Conservation (phyloP, 2,113 vertebrate species). For the Todiramphus chloris region DNA sequence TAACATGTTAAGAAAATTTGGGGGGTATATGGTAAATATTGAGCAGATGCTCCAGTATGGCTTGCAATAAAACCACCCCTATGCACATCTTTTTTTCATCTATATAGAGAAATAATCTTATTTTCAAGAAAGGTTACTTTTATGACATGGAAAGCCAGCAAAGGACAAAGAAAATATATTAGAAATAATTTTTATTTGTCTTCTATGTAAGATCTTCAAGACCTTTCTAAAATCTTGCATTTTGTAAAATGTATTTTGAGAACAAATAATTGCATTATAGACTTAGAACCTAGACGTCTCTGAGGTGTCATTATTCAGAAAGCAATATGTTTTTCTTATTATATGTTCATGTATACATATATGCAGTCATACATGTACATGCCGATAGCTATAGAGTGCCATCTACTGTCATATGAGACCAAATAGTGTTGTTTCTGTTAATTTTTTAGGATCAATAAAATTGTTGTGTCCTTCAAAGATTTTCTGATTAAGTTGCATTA, state of each 20-base stretch:
- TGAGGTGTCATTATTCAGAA: not conserved
- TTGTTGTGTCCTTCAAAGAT: not conserved
- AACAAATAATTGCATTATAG: not conserved
- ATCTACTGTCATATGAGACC: constrained; percentile 22
- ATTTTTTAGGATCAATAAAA: not conserved
- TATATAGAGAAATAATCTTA: not conserved
- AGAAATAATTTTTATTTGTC: not conserved
- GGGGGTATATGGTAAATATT: not conserved
- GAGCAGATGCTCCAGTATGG: not conserved
- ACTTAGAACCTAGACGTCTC: not conserved
- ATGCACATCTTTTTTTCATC: not conserved
- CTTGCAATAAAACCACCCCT: not conserved
- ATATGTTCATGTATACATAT: not conserved
- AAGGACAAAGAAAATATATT: not conserved
- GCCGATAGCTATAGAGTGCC: constrained; percentile 35
- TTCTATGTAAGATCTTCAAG: not conserved
- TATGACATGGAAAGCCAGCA: not conserved
- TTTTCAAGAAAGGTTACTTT: not conserved
- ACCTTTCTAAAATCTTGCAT: not conserved
- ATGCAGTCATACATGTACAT: not conserved
- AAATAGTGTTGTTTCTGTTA: not conserved
- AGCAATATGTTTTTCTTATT: not conserved
- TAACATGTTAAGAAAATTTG: not conserved
- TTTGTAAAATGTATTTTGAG: not conserved
- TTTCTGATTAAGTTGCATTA: not conserved